Evolutionary conservation across 2,888 invertebrate genomes (phyloP).

Genomic region (Hermaeophaga mercurialis): DNA sequence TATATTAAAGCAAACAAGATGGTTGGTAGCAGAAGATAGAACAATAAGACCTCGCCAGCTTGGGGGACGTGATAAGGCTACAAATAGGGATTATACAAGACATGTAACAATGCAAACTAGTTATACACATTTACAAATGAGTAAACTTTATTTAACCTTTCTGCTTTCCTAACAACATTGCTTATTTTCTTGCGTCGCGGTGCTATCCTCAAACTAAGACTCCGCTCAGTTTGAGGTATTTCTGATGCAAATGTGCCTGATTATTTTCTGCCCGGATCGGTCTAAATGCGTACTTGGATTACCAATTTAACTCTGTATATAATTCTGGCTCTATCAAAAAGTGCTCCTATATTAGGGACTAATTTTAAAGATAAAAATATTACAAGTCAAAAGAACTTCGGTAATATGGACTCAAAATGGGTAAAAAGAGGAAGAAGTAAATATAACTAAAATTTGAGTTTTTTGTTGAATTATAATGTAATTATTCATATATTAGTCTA

Average conservation of each 20-base stretch:
- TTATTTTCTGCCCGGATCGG: slow-evolving; percentile 20
- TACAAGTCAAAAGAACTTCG: too few relatives aligned
- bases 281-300: slow-evolving; percentile 1
- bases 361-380: too few relatives aligned
- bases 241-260: slow-evolving; percentile 53
- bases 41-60: slow-evolving; percentile 36
- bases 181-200: slow-evolving; percentile 46
- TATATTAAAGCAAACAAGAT: slow-evolving; percentile 37
- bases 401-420: too few relatives aligned
- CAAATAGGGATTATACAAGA: slow-evolving; percentile 42
- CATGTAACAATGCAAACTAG: slow-evolving; percentile 47
- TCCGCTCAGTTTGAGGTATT: slow-evolving; percentile 52
- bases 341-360: too few relatives aligned
- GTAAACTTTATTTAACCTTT: slow-evolving; percentile 55
- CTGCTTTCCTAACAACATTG: slow-evolving; percentile 42
- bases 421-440: too few relatives aligned
- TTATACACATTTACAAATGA: slow-evolving; percentile 53
- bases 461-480: too few relatives aligned
- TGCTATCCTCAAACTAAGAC: slow-evolving; percentile 40
- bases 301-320: not conserved
- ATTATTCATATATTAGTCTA: too few relatives aligned
- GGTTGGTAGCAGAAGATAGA: slow-evolving; percentile 27
- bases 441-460: too few relatives aligned
- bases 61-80: slow-evolving; percentile 40
- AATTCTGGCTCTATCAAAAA: not conserved